Conservation (phyloP, 2,797 vertebrate genomes). For the Coilia nasus region DNA sequence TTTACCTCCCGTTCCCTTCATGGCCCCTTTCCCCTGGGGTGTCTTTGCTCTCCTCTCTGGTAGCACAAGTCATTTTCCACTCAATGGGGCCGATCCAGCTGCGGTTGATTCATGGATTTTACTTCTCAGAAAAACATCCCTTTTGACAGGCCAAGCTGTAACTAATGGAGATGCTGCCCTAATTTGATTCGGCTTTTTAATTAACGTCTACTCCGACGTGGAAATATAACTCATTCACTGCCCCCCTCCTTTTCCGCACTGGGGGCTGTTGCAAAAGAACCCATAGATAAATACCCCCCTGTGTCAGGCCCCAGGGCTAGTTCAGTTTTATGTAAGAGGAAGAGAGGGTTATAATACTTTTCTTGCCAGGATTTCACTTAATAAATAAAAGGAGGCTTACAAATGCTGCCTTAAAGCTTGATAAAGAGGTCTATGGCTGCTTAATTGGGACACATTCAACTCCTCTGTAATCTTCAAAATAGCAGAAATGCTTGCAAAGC, state of each 20-base stretch:
- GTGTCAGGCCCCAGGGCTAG: conserved; percentile 21
- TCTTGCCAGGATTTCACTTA: conserved; percentile 38
- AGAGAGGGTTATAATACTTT: conserved; percentile 32
- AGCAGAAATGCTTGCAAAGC: background rate
- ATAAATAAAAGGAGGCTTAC: conserved; percentile 33
- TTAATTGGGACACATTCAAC: conserved; percentile 20
- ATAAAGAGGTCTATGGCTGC: background rate
- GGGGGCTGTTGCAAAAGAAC: conserved; percentile 51
- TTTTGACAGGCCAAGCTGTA: conserved; percentile 53
- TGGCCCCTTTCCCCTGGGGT: conserved; percentile 23
- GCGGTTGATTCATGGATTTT: conserved; percentile 57
- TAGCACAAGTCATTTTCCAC: conserved; percentile 49
- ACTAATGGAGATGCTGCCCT: conserved; percentile 57
- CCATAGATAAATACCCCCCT: conserved; percentile 36
- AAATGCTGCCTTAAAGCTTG: conserved; percentile 10
- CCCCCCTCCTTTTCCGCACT: conserved; percentile 46
- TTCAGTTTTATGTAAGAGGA: background rate
- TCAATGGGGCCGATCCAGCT: conserved; percentile 50
- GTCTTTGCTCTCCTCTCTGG: conserved; percentile 47
- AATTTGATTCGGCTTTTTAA: conserved; percentile 60
- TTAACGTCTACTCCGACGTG: conserved; percentile 48
- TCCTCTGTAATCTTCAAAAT: background rate
- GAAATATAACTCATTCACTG: conserved; percentile 48
- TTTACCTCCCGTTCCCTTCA: background rate
- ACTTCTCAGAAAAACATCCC: conserved; percentile 44